These are phyloP conservation scores for Thaumetopoea pityocampa DNA, from an alignment of 1,140 invertebrate genomes.

Conservation along the genomic window DNA sequence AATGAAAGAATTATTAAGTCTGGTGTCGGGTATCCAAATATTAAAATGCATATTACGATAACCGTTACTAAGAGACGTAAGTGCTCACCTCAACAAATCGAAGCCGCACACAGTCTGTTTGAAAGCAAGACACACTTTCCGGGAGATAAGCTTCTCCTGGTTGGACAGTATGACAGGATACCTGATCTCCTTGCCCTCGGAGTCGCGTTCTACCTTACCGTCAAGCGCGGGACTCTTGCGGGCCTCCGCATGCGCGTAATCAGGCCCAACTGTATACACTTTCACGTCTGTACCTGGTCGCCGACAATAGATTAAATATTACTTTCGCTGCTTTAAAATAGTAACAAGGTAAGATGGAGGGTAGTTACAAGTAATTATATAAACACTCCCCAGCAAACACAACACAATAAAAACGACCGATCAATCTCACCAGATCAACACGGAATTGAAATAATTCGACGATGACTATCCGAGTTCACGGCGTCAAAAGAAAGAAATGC, in stretches of 20 bases:
- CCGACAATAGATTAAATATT: not conserved
- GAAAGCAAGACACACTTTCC: constrained; percentile 98
- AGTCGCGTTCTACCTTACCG: constrained; percentile 98
- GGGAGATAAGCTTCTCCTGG: constrained; percentile 98
- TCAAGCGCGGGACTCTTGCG: constrained; percentile 98
- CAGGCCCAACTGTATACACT: constrained; percentile 87
- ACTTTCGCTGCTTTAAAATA: not conserved
- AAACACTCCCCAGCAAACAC: no score
- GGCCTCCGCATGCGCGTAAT: constrained; percentile 99
- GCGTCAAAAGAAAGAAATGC: no score
- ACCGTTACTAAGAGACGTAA: not conserved
- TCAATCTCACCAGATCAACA: not conserved
- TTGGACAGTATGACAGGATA: constrained; percentile 99
- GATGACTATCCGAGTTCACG: no score
- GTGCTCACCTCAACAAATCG: constrained; percentile 90
- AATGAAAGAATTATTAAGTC: no score
- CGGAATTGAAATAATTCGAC: no score
- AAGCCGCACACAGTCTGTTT: constrained; percentile 99
- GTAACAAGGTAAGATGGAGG: not conserved
- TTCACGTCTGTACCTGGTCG: constrained; percentile 78
- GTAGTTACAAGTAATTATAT: no score
- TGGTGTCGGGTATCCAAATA: no score
- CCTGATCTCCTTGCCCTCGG: constrained; percentile 98
- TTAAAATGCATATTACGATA: not conserved
- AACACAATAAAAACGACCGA: not conserved